These are phyloP conservation scores for Parotia lawesii DNA, from an alignment of 2,113 vertebrate genomes.

Conservation along the genomic window DNA sequence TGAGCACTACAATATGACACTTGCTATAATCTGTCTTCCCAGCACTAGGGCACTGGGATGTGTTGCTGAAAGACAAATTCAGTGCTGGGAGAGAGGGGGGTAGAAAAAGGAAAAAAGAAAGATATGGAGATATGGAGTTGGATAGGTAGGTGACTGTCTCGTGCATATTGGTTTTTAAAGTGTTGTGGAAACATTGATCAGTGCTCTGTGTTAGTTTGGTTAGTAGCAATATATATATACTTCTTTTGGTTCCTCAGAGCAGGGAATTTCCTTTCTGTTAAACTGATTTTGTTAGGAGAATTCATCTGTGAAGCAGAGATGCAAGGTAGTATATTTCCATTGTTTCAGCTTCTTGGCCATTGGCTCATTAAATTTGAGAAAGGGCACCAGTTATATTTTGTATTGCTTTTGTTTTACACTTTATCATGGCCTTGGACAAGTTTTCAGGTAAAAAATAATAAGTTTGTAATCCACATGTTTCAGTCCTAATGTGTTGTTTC, in stretches of 20 bases:
- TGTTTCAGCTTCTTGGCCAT: background rate
- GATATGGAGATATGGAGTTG: rapidly evolving
- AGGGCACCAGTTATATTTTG: background rate
- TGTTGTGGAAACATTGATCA: background rate
- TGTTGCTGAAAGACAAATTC: background rate
- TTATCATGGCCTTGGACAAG: background rate
- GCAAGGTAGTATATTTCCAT: background rate
- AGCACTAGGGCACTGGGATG: background rate
- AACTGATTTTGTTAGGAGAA: background rate
- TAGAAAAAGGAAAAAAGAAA: background rate
- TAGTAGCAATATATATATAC: background rate
- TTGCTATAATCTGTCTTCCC: background rate
- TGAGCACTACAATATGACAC: background rate
- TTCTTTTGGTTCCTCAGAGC: background rate
- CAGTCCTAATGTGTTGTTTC: background rate
- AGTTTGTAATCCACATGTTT: background rate
- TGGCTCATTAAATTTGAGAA: background rate
- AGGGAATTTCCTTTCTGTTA: background rate
- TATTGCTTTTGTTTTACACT: background rate
- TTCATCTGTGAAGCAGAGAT: background rate
- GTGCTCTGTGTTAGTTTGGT: background rate
- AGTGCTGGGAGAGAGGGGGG: rapidly evolving
- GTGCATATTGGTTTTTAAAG: background rate
- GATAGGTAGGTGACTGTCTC: background rate
- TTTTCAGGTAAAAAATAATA: background rate